Evolutionary conservation across 2,797 vertebrate species (phyloP).

Genomic region (Emydoidea blandingii): DNA sequence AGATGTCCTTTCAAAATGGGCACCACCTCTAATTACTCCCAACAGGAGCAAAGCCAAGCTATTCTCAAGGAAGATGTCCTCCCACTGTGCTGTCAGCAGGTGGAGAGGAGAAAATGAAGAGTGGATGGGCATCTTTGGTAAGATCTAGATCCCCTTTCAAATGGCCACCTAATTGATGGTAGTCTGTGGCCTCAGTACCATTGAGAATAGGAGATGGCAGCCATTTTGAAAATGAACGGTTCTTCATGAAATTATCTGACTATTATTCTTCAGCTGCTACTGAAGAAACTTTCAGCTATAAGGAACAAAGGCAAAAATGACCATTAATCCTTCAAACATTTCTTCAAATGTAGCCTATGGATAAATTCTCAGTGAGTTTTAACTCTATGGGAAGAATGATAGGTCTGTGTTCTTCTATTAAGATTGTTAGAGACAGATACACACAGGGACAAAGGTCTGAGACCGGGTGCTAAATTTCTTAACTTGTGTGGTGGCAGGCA

Average conservation of each 20-base stretch:
- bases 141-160: neutral
- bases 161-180: neutral
- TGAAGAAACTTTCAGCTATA: neutral
- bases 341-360: neutral
- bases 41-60: neutral
- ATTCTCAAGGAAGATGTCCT: neutral
- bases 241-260: neutral
- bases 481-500: accelerated
- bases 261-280: neutral
- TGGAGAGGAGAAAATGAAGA: neutral
- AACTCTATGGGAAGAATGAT: neutral
- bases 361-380: neutral
- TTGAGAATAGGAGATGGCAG: neutral
- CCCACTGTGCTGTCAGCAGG: neutral
- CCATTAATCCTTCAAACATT: neutral
- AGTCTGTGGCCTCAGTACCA: neutral
- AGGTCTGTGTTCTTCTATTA: no score
- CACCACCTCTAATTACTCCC: neutral
- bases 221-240: neutral
- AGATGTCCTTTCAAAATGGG: neutral
- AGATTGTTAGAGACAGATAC: no score
- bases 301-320: neutral
- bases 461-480: no score
- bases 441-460: no score
- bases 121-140: neutral